Evolutionary conservation across 2,888 invertebrate species (phyloP).

Genomic region (Melikaiella ostensackeni): DNA sequence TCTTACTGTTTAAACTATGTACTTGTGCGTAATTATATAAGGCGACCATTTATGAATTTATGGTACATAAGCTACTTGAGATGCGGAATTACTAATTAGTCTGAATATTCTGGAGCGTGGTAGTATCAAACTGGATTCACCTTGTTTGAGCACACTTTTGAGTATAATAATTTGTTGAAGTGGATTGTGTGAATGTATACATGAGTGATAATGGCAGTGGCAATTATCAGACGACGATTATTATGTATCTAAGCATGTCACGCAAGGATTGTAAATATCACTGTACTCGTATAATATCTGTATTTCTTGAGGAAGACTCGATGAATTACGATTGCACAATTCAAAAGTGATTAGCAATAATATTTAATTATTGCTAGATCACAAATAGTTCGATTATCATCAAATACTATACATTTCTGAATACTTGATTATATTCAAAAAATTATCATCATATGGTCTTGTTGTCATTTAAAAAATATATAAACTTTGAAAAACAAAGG

Average conservation of each 20-base stretch:
- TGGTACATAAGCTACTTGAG: neutral
- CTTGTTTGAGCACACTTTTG: neutral
- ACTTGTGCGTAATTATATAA: neutral
- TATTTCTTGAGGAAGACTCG: neutral
- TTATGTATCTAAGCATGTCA: neutral
- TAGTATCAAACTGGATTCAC: conserved; percentile 5
- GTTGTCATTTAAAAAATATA: no score
- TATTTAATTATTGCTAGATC: no score
- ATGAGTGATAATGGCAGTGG: conserved; percentile 22
- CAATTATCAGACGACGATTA: conserved; percentile 8
- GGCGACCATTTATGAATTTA: neutral
- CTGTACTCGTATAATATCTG: neutral
- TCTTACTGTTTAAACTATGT: neutral
- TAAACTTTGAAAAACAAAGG: no score
- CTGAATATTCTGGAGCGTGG: conserved; percentile 16
- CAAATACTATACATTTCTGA: no score
- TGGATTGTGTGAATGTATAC: neutral
- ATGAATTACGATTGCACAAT: no score
- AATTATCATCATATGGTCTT: no score
- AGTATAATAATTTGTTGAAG: conserved; percentile 15
- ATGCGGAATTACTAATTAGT: conserved; percentile 1
- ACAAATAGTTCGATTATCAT: no score
- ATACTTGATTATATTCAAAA: no score
- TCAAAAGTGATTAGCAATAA: no score
- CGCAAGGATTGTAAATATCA: neutral